These are phyloP conservation scores for Aphaenogaster floridana DNA, from an alignment of 1,140 invertebrate genomes.

Conservation along the genomic window DNA sequence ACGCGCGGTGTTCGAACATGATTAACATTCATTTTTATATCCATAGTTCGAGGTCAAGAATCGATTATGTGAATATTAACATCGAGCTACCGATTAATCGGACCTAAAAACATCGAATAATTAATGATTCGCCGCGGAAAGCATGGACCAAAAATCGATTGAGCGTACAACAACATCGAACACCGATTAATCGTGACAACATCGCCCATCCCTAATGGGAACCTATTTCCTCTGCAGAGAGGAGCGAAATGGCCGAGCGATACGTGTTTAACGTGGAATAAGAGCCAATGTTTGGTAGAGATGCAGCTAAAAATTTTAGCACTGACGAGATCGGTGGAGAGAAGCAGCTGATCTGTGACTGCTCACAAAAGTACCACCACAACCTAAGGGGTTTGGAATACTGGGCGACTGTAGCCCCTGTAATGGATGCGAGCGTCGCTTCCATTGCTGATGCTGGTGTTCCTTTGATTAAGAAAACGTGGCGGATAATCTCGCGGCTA, in stretches of 20 bases:
- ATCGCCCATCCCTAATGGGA: no score
- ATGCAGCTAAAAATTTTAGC: not conserved
- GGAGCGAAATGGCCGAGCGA: not conserved
- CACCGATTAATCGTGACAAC: no score
- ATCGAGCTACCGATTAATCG: no score
- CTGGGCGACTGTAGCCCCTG: not conserved
- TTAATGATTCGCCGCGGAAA: no score
- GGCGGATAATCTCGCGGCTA: slow-evolving; percentile 28
- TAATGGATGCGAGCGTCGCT: not conserved
- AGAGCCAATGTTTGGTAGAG: not conserved
- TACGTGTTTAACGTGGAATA: not conserved
- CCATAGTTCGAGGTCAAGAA: no score
- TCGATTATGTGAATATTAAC: no score
- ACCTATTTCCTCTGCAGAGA: not conserved
- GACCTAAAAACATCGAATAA: no score
- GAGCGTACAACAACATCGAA: no score
- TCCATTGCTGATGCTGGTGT: not conserved
- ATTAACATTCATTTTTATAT: no score
- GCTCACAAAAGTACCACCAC: not conserved
- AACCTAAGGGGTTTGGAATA: not conserved
- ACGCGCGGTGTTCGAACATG: no score
- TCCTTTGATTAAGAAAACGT: not conserved
- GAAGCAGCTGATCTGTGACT: not conserved
- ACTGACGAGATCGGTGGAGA: not conserved
- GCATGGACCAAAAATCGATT: no score